Base-by-base conservation (phyloP, 2,888 invertebrate species). In the Pseudeuparius sepicola region DNA sequence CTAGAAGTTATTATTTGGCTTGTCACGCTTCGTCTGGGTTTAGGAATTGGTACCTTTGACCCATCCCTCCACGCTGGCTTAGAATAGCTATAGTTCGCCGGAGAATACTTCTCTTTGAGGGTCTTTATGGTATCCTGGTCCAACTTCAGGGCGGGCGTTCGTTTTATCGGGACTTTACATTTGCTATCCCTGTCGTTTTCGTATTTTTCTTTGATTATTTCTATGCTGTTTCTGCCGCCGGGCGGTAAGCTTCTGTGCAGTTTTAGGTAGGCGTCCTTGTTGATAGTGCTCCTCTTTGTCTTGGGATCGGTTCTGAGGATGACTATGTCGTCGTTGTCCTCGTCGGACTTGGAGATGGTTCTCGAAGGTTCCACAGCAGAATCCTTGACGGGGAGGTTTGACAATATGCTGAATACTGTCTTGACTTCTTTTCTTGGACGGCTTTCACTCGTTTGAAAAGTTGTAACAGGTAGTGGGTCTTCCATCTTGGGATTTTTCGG, bases 51-150 rank as follows among this genome's bases (percentile, higher is more conserved):
- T 20, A 48, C 24, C 28, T 37, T 41, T 11, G 49, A 41, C n/a
- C n/a, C n/a, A n/a, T n/a, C n/a, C n/a, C n/a, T n/a, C n/a, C n/a
- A n/a, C n/a, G n/a, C n/a, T n/a, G n/a, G n/a, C 36, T 48, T 49
- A 4, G 50, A 44, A 36, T 53, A 55, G 7, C 54, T 55, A 35
- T 51, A 56, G 37, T 46, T 50, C 10, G 51, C 45, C 14, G 57
- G 54, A 1, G 56, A 53, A 45, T 55, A 56, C 41, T 52, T 55
- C 28, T 29, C 42, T 46, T 50, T 55, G 4, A 48, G 27, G 2
- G 41, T 33, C 24, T 47, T 42, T 15, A 39, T n/a, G 2, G 42
- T 41, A 26, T 41, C 40, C 6, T 36, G 31, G 15, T 38, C 32
- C 6, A 40, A 24, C 11, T n/a, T 31, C 25, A 32, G 28, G 3